Base-by-base conservation (phyloP, 2,888 invertebrate genomes). In the Pimpla rufipes region DNA sequence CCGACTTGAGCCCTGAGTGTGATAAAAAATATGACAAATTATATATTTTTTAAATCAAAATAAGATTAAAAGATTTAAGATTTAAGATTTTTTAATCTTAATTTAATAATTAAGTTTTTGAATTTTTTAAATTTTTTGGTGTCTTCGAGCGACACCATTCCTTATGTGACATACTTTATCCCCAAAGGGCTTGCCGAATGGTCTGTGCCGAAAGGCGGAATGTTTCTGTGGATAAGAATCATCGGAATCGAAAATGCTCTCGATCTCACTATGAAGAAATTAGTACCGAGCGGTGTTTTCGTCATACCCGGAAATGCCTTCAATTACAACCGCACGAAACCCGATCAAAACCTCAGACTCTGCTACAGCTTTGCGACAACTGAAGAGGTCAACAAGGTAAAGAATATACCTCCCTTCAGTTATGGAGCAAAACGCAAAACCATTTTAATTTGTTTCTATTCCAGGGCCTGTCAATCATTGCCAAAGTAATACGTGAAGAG, bases 211-310 rank as follows among this genome's bases (percentile, higher is more conserved):
- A 90, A 94, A 2, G 97, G 96, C 11, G 97, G 97, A 0, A 95
- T 97, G 95, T 97, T 97, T 93, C 93, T 97, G 42, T 97, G 97
- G 97, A 90, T 97, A 52, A 95, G 95, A 88, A 94, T 97, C 0
- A 93, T 93, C 1, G 95, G 94, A 0, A 94, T 97, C 0, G 93
- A 95, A 0, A 96, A 97, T 90, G 96, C 96, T 2, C 95, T 95
- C 88, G 94, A 96, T 74, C 95, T 97, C 94, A 95, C 96, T n/a
- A 94, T 95, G 92, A 94, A 95, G 16, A 95, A 96, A 70, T 96
- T 96, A 0, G 91, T 96, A 52, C 93, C 95, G 68, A 95, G 96
- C 67, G 95, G 96, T 6, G 94, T 97, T 23, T 95, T 96, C 89
- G 92, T 97, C 85, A 94, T 96, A 0, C 97, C 97, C 0, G 97